Evolutionary conservation across 2,113 vertebrate species (phyloP).

Genomic region (Pandion haliaetus): DNA sequence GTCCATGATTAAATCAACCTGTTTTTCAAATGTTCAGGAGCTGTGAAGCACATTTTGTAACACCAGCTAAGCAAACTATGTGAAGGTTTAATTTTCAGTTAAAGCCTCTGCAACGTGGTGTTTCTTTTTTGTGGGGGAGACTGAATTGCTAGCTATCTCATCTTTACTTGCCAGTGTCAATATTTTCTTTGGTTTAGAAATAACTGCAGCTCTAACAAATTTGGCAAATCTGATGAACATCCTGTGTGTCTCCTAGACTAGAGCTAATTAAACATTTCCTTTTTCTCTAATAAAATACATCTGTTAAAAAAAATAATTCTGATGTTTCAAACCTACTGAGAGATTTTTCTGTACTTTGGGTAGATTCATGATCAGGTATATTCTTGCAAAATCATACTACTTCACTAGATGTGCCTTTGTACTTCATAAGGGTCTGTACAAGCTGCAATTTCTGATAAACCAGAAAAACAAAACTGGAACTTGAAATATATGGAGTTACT

Average conservation of each 20-base stretch:
- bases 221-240: not conserved
- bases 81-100: not conserved
- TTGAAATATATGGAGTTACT: not conserved
- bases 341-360: not conserved
- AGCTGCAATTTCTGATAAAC: not conserved
- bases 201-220: not conserved
- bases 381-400: not conserved
- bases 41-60: not conserved
- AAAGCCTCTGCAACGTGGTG: not conserved
- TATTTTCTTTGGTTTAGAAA: not conserved
- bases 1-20: slow-evolving; percentile 14
- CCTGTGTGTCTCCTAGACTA: not conserved
- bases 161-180: not conserved
- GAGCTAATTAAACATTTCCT: not conserved
- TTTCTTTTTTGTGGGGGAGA: not conserved
- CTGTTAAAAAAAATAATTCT: not conserved
- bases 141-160: not conserved
- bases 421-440: not conserved
- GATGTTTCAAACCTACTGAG: not conserved
- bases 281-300: not conserved
- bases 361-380: not conserved
- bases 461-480: not conserved
- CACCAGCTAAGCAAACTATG: not conserved
- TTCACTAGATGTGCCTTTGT: not conserved
- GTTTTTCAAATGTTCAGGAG: not conserved